Base-by-base conservation (phyloP, 2,113 vertebrate genomes). In the Thamnaconus septentrionalis region DNA sequence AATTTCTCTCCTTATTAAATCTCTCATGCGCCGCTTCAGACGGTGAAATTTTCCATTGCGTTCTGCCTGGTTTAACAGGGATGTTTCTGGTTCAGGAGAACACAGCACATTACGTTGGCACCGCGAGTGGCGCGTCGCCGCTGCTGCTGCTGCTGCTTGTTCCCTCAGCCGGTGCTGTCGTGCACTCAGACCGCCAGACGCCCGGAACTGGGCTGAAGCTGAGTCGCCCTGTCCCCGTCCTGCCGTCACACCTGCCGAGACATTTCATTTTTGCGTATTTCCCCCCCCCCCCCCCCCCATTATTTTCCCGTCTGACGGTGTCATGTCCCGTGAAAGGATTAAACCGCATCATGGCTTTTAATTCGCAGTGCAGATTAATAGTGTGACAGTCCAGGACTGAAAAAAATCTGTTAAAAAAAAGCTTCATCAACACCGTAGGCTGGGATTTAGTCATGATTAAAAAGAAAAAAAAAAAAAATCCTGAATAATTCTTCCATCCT, bases 401-500 rank as follows among this genome's bases (percentile, higher is more conserved):
- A 31, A 31, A 31, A 31, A 31, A 31, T 31, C 18, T 31, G 18
- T 31, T 1, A 31, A 31, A 31, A 31, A 31, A 31, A 31, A 31
- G 18, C 18, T 31, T 31, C 18, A 31, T 31, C 18, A 31, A 31
- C 18, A 31, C 18, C 18, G 18, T 31, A 1, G 18, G 18, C 18
- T 31, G 18, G 18, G 18, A 31, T 31, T 31, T 31, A 31, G 18
- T 31, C 18, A 31, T 31, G 18, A 31, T 31, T 31, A 31, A 31
- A 31, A 31, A 31, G 18, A 31, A 31, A 31, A 31, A 31, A 31
- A 31, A 31, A 1, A 31, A 31, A 31, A 1, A 31, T 31, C 18
- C 18, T 31, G 69, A 75, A 73, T 82, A 86, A 84, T 83, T 69
- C 69, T 62, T 68, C 74, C 54, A 69, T 70, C 65, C 47, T 82